A percentile compares a stretch with the other conserved stretches of the same genome.
phyloP scores from a whole-genome alignment of 2,888 invertebrate species.

The Eupithecia centaureata region DNA sequence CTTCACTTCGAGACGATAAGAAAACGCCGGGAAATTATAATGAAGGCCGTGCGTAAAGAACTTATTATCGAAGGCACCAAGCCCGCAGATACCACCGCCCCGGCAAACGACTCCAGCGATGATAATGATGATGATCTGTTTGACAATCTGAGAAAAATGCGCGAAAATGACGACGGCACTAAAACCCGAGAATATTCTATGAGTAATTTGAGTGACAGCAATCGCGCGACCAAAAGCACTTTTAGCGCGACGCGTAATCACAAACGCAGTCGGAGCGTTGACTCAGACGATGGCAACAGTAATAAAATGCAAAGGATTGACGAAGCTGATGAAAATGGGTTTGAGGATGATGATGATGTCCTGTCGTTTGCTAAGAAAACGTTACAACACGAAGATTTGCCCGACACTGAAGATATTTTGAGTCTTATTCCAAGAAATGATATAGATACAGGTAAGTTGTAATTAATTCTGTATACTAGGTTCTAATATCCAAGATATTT shows the following conservation, averaged over 20 bases:
- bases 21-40: constrained; percentile 82
- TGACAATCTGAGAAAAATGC: constrained; percentile 71
- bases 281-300: constrained; percentile 59
- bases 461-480: neutral
- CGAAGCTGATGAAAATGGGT: constrained; percentile 55
- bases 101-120: constrained; percentile 60
- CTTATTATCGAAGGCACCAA: constrained; percentile 60
- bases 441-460: constrained; percentile 59
- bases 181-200: constrained; percentile 55
- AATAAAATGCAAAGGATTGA: constrained; percentile 72
- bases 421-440: constrained; percentile 55
- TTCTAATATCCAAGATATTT: neutral
- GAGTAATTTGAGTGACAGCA: constrained; percentile 8
- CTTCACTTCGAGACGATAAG: constrained; percentile 82
- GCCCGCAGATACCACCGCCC: constrained; percentile 19
- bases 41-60: constrained; percentile 82
- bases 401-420: constrained; percentile 73
- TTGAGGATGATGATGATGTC: constrained; percentile 66
- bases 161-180: constrained; percentile 37
- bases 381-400: constrained; percentile 65
- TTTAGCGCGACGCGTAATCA: constrained; percentile 45
- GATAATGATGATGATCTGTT: constrained; percentile 77
- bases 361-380: constrained; percentile 77
- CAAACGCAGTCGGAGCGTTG: constrained; percentile 68
- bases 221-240: constrained; percentile 10